Conservation (phyloP, 2,113 vertebrate species). For the Erinaceus europaeus region DNA sequence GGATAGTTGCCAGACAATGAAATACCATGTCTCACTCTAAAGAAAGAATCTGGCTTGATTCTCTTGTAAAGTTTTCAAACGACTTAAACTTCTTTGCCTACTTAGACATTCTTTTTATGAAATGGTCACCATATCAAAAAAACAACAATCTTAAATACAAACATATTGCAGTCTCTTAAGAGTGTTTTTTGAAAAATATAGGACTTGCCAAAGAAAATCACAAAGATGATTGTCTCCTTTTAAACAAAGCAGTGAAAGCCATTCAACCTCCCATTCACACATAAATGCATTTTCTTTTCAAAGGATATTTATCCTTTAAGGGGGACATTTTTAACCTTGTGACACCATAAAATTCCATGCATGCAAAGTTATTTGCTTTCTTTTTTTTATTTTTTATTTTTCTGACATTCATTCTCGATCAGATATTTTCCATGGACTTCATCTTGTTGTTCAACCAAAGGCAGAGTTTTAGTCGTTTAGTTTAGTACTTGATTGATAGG, state of each 20-base stretch:
- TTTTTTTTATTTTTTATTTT: slow-evolving; percentile 67
- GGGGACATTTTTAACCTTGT: slow-evolving; percentile 67
- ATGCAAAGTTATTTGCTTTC: slow-evolving; percentile 63
- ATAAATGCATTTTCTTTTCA: slow-evolving; percentile 64
- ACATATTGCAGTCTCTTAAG: slow-evolving; percentile 26
- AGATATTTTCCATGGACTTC: slow-evolving; percentile 29
- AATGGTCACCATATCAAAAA: slow-evolving; percentile 28
- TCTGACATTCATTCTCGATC: slow-evolving; percentile 35
- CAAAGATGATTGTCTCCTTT: slow-evolving; percentile 59
- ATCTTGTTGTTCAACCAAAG: neutral
- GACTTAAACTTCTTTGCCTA: neutral
- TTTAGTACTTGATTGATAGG: slow-evolving; percentile 44
- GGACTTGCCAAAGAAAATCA: slow-evolving; percentile 43
- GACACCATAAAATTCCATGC: slow-evolving; percentile 67
- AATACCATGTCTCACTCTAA: neutral
- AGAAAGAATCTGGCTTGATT: neutral
- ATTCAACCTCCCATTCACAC: slow-evolving; percentile 48
- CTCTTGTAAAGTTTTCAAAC: slow-evolving; percentile 23
- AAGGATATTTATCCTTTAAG: slow-evolving; percentile 63
- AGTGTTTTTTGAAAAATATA: slow-evolving; percentile 35
- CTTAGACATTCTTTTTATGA: slow-evolving; percentile 12
- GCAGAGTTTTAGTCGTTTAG: slow-evolving; percentile 31
- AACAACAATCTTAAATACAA: slow-evolving; percentile 24
- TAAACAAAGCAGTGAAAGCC: slow-evolving; percentile 62
- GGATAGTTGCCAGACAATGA: neutral